Conservation (phyloP, 2,888 invertebrate species). For the Atrina japonica region DNA sequence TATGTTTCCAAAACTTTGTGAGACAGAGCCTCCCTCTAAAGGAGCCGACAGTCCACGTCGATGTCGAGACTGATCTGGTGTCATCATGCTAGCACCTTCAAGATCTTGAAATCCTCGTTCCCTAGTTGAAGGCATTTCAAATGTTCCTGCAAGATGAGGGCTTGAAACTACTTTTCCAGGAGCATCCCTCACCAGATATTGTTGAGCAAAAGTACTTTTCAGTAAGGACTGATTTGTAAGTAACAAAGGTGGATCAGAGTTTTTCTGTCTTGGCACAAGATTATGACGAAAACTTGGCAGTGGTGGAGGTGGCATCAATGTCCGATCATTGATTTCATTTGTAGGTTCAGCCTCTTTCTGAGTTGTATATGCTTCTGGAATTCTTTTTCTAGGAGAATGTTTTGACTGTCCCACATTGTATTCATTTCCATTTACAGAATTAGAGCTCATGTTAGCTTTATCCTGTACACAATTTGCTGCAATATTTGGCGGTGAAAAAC, state of each 20-base stretch:
- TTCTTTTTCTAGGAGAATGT: no score
- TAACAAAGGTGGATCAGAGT: constrained; percentile 51
- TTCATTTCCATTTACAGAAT: no score
- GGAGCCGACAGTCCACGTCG: constrained; percentile 4
- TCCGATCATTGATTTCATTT: constrained; percentile 4
- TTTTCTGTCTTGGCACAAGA: constrained; percentile 40
- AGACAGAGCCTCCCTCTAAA: background rate
- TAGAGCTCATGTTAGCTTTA: no score
- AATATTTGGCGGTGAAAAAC: no score
- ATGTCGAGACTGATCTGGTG: constrained; percentile 19
- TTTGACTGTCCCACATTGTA: no score
- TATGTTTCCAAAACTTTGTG: background rate
- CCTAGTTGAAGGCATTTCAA: constrained; percentile 6
- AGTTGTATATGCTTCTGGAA: no score
- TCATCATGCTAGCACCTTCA: constrained; percentile 8
- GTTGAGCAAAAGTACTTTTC: constrained; percentile 63
- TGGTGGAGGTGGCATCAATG: constrained; percentile 39
- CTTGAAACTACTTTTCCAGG: constrained; percentile 24
- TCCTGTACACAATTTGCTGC: no score
- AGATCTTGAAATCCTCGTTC: background rate
- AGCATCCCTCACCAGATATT: constrained; percentile 55
- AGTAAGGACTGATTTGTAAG: constrained; percentile 60
- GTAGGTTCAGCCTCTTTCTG: no score
- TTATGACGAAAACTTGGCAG: constrained; percentile 51
- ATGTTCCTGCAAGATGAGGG: constrained; percentile 7